These are phyloP conservation scores for Thysanoteuthis rhombus DNA, from an alignment of 2,888 invertebrate species.

Conservation along the genomic window DNA sequence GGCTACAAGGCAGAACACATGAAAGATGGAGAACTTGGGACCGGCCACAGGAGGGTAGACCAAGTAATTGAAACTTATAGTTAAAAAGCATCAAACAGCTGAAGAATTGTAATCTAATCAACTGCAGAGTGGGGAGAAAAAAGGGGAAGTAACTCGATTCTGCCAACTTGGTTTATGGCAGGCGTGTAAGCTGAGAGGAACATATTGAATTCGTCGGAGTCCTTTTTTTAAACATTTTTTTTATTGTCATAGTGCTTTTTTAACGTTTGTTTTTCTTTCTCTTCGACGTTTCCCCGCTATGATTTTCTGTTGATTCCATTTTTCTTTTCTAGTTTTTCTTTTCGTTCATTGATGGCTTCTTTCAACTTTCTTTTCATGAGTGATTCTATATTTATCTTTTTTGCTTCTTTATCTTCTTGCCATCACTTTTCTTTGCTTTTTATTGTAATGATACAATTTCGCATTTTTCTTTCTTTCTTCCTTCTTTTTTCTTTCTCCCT, in stretches of 20 bases:
- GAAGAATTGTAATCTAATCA: constrained; percentile 12
- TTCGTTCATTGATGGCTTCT: not conserved
- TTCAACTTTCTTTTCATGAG: not conserved
- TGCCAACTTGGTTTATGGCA: constrained; percentile 12
- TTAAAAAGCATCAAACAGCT: constrained; percentile 12
- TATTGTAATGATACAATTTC: not conserved
- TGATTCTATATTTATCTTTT: not conserved
- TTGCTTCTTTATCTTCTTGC: not conserved
- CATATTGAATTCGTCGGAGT: not conserved
- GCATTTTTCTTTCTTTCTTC: no score
- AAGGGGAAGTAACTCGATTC: constrained; percentile 12
- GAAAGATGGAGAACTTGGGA: not conserved
- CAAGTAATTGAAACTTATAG: not conserved
- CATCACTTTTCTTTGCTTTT: not conserved
- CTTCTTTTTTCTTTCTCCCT: not conserved
- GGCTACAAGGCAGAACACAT: not conserved
- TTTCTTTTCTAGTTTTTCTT: not conserved
- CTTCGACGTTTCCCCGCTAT: no score
- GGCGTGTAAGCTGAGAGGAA: not conserved
- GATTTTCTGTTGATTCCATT: not conserved
- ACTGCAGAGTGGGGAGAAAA: not conserved
- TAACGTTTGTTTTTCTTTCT: not conserved
- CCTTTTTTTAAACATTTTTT: not conserved
- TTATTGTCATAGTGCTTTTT: not conserved
- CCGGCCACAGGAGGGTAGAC: constrained; percentile 12